Percentiles rank a stretch among this genome's conserved stretches.
These are phyloP conservation scores for Lithosia quadra DNA, from an alignment of 2,888 invertebrate genomes.

Conservation along the genomic window DNA sequence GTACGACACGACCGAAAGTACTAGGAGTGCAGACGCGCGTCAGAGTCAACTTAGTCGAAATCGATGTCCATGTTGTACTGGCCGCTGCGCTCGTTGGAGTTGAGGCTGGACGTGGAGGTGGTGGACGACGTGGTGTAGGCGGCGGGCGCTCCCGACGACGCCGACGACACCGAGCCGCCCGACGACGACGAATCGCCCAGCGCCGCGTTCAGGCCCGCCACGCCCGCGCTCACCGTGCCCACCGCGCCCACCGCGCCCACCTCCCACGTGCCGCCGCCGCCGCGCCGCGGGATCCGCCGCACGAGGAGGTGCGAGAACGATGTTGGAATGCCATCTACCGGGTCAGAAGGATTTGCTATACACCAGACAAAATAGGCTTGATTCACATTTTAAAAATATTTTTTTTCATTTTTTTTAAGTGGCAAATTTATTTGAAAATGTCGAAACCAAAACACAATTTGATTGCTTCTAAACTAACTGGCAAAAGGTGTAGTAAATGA, in stretches of 20 bases:
- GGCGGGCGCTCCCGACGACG: conserved; percentile 53
- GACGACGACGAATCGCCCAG: conserved; percentile 31
- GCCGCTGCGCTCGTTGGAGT: conserved; percentile 59
- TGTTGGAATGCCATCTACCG: conserved; percentile 38
- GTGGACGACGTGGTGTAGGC: conserved; percentile 36
- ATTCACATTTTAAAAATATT: no score
- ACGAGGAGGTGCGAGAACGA: conserved; percentile 60
- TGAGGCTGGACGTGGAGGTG: conserved; percentile 45
- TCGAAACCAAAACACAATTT: no score
- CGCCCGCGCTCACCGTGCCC: conserved; percentile 46
- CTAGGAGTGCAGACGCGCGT: conserved; percentile 11
- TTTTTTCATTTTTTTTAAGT: no score
- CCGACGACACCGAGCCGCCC: conserved; percentile 24
- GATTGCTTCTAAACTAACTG: no score
- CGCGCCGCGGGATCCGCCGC: conserved; percentile 48
- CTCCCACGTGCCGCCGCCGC: conserved; percentile 23
- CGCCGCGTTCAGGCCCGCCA: conserved; percentile 23
- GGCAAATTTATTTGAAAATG: no score
- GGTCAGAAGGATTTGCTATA: conserved; percentile 4
- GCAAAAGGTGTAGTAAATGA: no score
- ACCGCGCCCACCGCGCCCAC: conserved; percentile 30
- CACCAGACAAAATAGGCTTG: neutral
- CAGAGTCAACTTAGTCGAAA: conserved; percentile 66
- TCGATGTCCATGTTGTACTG: conserved; percentile 84
- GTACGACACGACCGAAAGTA: conserved; percentile 19